Base-by-base conservation (phyloP, 2,113 vertebrate genomes). In the Eptesicus fuscus region DNA sequence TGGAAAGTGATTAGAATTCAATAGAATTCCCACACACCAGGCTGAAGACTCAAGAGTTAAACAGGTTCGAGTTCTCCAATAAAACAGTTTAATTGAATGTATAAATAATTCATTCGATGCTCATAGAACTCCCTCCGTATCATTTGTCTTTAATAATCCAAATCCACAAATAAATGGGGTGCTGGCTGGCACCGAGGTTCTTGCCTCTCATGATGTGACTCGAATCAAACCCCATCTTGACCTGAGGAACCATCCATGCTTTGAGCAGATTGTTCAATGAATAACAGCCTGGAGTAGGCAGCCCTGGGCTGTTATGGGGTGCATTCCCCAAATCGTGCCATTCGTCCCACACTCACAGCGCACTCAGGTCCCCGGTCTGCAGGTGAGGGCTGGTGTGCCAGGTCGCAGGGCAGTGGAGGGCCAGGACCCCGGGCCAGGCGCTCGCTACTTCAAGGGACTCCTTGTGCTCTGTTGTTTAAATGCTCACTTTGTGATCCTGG, bases 111-210 rank as follows among this genome's bases (percentile, higher is more conserved):
- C 77, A 96, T 92, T 40, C 53, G 30, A 28, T 88, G 44, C 51
- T 40, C 85, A 70, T 79, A 79, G 85, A 96, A 96, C 83, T 73
- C 35, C 44, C 67, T 94, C 78, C 59, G 88, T 92, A 95, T 95
- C 94, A 96, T 97, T 97, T 90, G 95, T 96, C 89, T 97, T 96
- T 96, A 97, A 96, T 95, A 98, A 98, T 69, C 86, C 88, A 97
- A 97, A 95, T 94, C 91, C 1, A 13, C 88, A 94, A 93, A 95
- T 97, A 96, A 97, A 95, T 89, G 97, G 94, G 93, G 42, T 30
- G 67, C 76, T 97, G 95, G 77, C 88, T 97, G 92, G 70, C 74
- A 88, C 12, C 79, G 22, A 93, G 90, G 93, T 70, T 89, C 96
- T 91, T 93, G 42, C 93, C 37, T 97, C 78, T 96, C 94, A 89